A percentile compares a stretch with the other conserved stretches of the same genome.
Evolutionary conservation across 2,888 invertebrate genomes (phyloP).

Genomic region (Trichogramma dendrolimi): DNA sequence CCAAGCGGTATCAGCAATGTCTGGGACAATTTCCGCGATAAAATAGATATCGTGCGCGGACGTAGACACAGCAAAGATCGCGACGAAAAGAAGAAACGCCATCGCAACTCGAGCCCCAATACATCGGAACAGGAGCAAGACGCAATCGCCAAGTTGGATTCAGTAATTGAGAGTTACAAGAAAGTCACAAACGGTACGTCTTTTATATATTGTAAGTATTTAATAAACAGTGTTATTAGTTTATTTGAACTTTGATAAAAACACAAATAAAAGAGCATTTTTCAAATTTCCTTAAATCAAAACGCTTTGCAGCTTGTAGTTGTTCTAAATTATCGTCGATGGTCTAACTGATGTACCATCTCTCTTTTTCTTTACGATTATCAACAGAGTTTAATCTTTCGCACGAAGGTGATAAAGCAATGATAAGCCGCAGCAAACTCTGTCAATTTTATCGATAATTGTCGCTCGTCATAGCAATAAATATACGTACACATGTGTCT

Average conservation of each 20-base stretch:
- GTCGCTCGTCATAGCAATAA: too few species aligned
- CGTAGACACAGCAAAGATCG: constrained; percentile 65
- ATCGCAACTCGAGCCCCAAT: constrained; percentile 57
- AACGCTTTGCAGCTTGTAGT: too few species aligned
- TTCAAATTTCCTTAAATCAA: too few species aligned
- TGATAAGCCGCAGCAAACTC: too few species aligned
- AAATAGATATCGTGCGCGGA: constrained; percentile 67
- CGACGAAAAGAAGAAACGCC: constrained; percentile 58
- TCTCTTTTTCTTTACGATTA: too few species aligned
- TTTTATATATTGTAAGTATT: constrained; percentile 1
- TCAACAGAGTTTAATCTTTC: too few species aligned
- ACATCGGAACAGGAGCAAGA: constrained; percentile 71
- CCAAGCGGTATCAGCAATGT: constrained; percentile 56
- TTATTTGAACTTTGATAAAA: background rate
- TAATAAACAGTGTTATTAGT: background rate
- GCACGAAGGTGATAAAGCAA: too few species aligned
- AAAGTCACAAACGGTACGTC: constrained; percentile 56
- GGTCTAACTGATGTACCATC: too few species aligned
- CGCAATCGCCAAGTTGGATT: constrained; percentile 79
- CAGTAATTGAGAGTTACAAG: constrained; percentile 76
- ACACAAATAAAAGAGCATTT: too few species aligned
- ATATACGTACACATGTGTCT: too few species aligned
- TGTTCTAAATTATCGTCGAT: too few species aligned
- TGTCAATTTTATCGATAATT: too few species aligned
- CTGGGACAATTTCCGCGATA: constrained; percentile 70